Base-by-base conservation (phyloP, 2,113 vertebrate genomes). In the Artemisiospiza belli region DNA sequence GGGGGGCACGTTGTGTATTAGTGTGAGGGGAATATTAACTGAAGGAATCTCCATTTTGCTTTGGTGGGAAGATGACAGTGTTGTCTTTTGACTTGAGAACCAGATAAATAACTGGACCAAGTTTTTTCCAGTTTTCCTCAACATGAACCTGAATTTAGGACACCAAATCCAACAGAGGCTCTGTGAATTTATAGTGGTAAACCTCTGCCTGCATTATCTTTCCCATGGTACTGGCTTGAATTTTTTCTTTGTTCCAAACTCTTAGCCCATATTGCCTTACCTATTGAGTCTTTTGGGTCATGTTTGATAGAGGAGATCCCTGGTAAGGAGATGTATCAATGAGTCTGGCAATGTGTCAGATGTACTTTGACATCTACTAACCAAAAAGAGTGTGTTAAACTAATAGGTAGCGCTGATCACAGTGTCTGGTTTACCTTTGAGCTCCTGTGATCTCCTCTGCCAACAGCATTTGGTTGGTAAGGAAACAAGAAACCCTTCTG, bases 281-380 rank as follows among this genome's bases (percentile, higher is more conserved):
- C 4, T 11, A 4, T 8, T 27, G 35, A 22, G 46, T 49, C 28
- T 91, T 90, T 77, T 49, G 37, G 8, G 7, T 17, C 0, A 0
- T 70, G 33, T 47, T 83, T 72, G 37, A 61, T 9, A 47, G 33
- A 46, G 35, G 59, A 62, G 17, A 37, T 47, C 10, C 41, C 13
- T 57, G 21, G 30, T 61, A n/a, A 82, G 46, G 47, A 66, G 14
- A 37, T 33, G 41, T 33, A 69, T 76, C 24, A 25, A 39, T 41
- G 20, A 54, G 11, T 52, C 51, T 57, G 49, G 37, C 21, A 70
- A 46, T 1, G 1, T 70, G 18, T 3, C 18, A 37, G 44, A 44
- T 31, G 12, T 57, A 49, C 37, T 41, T 49, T 5, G 5, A 10
- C 7, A 15, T 39, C 15, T 74, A 15, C 24, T 87, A 74, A 51